Evolutionary conservation across 2,888 invertebrate species (phyloP), one percentile per base, ranked within the genome.

Genomic region (Polyommatus iphigenia): DNA sequence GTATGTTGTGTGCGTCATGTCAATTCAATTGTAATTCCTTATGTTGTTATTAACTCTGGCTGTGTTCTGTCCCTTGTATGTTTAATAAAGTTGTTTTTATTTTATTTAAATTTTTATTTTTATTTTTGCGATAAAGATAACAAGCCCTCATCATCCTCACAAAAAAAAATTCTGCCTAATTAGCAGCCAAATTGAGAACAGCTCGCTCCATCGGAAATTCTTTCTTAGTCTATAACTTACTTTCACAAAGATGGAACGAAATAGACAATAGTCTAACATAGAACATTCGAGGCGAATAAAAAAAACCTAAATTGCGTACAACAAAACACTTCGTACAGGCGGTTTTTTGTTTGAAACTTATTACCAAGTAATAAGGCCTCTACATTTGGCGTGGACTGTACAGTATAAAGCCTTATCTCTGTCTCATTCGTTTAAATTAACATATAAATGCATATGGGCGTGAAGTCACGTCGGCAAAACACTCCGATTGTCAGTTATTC

Each of bases 371-470:
- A 29, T 29, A 29, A 67, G 67, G 6, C 15, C 29, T 29, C 3
- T 32, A 2, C 32, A 24, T 5, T 24, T 67, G 62, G 3, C 59
- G 20, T 59, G 7, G 20, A 59, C 20, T 59, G 20, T 59, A 59
- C 57, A 10, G 62, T 24, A 54, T 54, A 59, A 2, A 29, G 18
- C 29, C 29, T 67, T 67, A 67, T 67, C 67, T 67, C 75, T 54
- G 29, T 75, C 54, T 75, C 29, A 75, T 29, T 54, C 75, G 15
- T 75, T 75, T 50, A 50, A 24, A 75, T 75, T 75, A 50, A 75
- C 54, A 32, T 75, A 75, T 29, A 50, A 72, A 72, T 72, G 72
- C 72, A 72, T 72, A n/a, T 20, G 72, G 75, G 75, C 29, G 75
- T 54, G 54, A 75, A 75, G 54, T 75, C 54, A 41, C 54, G 54